A percentile compares a stretch with the other conserved stretches of the same genome.
Evolutionary conservation across 2,888 invertebrate genomes (phyloP).

Genomic region (Nymphalis urticae): DNA sequence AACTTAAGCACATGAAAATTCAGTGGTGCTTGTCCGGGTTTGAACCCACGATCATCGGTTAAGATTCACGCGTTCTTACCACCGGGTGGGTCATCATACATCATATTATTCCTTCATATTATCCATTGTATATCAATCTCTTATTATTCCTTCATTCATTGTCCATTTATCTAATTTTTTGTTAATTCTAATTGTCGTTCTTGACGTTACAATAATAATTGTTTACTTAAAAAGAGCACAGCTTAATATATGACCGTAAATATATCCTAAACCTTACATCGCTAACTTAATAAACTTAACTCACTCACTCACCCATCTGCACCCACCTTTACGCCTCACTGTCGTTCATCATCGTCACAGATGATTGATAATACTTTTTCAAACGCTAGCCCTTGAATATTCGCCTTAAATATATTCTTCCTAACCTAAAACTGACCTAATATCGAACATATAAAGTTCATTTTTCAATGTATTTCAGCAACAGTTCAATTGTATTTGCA

Average conservation of each 20-base stretch:
- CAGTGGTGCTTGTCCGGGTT: no score
- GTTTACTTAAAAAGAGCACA: background rate
- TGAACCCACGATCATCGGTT: no score
- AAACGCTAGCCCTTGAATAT: slow-evolving; percentile 52
- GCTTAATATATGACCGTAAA: background rate
- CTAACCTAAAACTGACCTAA: slow-evolving; percentile 17
- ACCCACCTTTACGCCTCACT: slow-evolving; percentile 46
- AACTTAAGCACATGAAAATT: no score
- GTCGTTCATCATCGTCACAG: slow-evolving; percentile 68
- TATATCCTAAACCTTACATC: slow-evolving; percentile 26
- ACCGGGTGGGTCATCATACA: no score
- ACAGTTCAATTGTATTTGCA: slow-evolving; percentile 15
- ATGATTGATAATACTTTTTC: slow-evolving; percentile 78
- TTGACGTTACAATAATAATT: no score
- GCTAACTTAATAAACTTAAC: slow-evolving; percentile 38
- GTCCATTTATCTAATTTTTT: no score
- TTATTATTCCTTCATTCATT: no score
- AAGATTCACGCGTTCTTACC: no score
- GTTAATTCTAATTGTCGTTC: no score
- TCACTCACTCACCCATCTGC: slow-evolving; percentile 41
- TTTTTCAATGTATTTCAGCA: slow-evolving; percentile 23
- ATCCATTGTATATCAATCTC: no score
- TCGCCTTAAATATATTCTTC: slow-evolving; percentile 50
- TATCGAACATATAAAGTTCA: slow-evolving; percentile 26
- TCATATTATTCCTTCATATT: no score